These are phyloP conservation scores for Aurelia aurita complex sp. Pacific DNA, from an alignment of 30 jellyfish, hydroid and myxozoan genomes.

Conservation along the genomic window DNA sequence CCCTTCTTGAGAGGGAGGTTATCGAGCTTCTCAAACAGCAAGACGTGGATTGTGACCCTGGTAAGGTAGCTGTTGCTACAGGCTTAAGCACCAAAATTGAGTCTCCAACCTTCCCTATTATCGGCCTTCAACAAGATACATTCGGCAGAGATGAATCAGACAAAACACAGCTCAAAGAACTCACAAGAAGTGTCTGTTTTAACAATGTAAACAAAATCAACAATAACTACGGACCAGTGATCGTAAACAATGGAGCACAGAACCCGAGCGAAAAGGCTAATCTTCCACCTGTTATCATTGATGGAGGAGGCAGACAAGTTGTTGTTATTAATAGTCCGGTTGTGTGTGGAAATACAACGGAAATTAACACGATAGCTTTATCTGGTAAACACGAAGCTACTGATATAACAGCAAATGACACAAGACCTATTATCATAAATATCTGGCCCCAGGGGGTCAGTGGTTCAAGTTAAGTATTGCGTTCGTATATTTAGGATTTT, in stretches of 20 bases:
- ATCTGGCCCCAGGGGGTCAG: constrained; percentile 69
- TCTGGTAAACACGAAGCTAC: constrained; percentile 26
- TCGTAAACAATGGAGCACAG: background rate
- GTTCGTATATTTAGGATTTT: too few relatives aligned
- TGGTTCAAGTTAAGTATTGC: too few relatives aligned
- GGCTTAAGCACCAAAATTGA: background rate
- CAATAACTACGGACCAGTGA: background rate
- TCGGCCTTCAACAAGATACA: background rate
- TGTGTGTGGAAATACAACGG: constrained; percentile 21
- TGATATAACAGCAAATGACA: constrained; percentile 11
- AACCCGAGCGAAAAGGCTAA: background rate
- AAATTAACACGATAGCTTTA: background rate
- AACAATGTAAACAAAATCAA: background rate
- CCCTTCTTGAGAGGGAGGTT: constrained; percentile 45
- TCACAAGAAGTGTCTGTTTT: background rate
- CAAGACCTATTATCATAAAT: constrained; percentile 53
- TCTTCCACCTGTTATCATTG: constrained; percentile 60
- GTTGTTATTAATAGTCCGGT: constrained; percentile 71
- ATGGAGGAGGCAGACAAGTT: constrained; percentile 75
- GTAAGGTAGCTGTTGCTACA: constrained; percentile 2
- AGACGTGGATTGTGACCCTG: background rate
- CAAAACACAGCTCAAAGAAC: background rate
- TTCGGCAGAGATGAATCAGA: background rate
- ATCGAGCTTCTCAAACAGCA: constrained; percentile 28
- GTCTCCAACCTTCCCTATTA: background rate